Evolutionary conservation across 2,888 invertebrate species (phyloP).

Genomic region (Euplexia lucipara): DNA sequence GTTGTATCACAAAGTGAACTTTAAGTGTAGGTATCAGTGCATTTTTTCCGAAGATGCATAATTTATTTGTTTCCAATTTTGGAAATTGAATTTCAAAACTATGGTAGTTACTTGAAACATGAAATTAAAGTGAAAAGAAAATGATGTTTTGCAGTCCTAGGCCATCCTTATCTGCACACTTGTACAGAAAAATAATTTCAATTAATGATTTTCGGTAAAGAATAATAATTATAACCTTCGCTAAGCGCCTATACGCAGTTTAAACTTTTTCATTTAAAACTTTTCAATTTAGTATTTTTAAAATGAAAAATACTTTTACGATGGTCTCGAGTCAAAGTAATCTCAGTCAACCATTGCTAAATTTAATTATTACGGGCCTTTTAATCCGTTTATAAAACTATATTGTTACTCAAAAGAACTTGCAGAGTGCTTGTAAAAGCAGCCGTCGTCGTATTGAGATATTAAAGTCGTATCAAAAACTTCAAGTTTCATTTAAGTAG

Average conservation of each 20-base stretch:
- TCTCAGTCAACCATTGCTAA: slow-evolving; percentile 3
- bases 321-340: slow-evolving; percentile 8
- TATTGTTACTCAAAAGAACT: slow-evolving; percentile 43
- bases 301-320: slow-evolving; percentile 25
- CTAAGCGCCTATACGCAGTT: not conserved
- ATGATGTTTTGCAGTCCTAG: no score
- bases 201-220: not conserved
- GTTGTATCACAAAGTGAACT: no score
- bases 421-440: slow-evolving; percentile 20
- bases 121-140: no score
- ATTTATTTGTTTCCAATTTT: no score
- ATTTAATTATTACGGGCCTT: slow-evolving; percentile 21
- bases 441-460: slow-evolving; percentile 27
- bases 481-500: slow-evolving; percentile 20
- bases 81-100: no score
- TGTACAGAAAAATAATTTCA: not conserved
- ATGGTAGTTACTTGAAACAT: no score
- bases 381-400: slow-evolving; percentile 39
- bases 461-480: slow-evolving; percentile 44
- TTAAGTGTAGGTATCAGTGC: no score
- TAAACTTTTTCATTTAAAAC: slow-evolving; percentile 27
- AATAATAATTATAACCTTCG: not conserved
- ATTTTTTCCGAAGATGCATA: no score
- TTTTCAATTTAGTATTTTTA: not conserved
- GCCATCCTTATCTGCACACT: no score